A percentile compares a stretch with the other conserved stretches of the same genome.
phyloP scores from a whole-genome alignment of 1,140 invertebrate genomes.

The Scaptomyza pallida region DNA sequence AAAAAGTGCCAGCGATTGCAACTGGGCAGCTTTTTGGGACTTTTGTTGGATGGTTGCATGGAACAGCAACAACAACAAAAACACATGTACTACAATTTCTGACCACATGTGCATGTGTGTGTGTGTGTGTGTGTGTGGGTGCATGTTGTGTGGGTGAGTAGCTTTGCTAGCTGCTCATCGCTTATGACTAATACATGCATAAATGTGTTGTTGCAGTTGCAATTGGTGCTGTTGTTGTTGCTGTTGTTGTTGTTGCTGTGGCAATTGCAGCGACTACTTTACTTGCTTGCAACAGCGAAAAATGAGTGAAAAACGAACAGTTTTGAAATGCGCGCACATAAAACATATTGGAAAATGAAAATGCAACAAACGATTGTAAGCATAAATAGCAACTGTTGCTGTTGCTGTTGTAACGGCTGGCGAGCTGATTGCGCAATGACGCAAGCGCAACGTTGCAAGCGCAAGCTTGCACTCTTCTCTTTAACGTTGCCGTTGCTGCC shows the following conservation, averaged over 20 bases:
- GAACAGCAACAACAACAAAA: conserved; percentile 27
- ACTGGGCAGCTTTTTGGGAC: conserved; percentile 36
- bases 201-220: conserved; percentile 15
- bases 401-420: conserved; percentile 33
- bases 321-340: conserved; percentile 47
- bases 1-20: conserved; percentile 38
- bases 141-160: background rate
- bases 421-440: conserved; percentile 16
- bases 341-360: conserved; percentile 48
- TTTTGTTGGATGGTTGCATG: conserved; percentile 18
- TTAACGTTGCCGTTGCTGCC: background rate
- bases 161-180: conserved; percentile 27
- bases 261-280: conserved; percentile 16
- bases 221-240: conserved; percentile 7
- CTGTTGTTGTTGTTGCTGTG: conserved; percentile 25
- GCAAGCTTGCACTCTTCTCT: conserved; percentile 23
- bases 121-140: conserved; percentile 12
- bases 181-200: conserved; percentile 44
- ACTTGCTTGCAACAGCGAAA: conserved; percentile 38
- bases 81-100: conserved; percentile 45
- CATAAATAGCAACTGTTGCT: conserved; percentile 20
- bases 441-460: conserved; percentile 36
- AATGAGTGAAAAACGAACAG: conserved; percentile 34
- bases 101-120: conserved; percentile 19
- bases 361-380: conserved; percentile 51